Evolutionary conservation across 1,140 invertebrate genomes (phyloP).

Genomic region (Ooceraea biroi): DNA sequence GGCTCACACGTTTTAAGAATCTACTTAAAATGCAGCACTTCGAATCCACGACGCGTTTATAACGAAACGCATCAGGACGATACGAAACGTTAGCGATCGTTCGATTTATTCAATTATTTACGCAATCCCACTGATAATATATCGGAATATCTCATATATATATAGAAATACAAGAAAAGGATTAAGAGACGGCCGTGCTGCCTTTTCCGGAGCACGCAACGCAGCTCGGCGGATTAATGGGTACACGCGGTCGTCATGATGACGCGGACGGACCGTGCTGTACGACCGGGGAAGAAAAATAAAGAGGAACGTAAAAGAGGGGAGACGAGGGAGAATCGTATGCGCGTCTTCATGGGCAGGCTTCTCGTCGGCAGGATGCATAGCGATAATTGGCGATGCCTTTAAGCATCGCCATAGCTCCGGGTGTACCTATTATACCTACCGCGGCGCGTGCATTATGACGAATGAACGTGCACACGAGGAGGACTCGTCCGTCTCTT

Average conservation of each 20-base stretch:
- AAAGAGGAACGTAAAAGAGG: background rate
- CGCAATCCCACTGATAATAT: background rate
- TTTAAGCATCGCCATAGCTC: slow-evolving; percentile 58
- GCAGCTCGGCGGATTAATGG: slow-evolving; percentile 66
- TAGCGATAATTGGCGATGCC: slow-evolving; percentile 72
- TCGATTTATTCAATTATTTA: background rate
- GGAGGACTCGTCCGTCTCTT: slow-evolving; percentile 20
- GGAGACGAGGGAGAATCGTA: slow-evolving; percentile 3
- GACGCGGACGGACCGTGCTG: slow-evolving; percentile 36
- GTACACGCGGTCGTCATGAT: slow-evolving; percentile 62
- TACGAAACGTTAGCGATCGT: background rate
- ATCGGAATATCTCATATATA: background rate
- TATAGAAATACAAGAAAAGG: background rate
- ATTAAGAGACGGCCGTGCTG: slow-evolving; percentile 48
- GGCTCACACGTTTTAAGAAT: too few relatives aligned
- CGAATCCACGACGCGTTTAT: too few relatives aligned
- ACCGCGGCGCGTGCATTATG: slow-evolving; percentile 63
- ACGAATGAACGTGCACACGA: slow-evolving; percentile 68
- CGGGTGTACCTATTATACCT: slow-evolving; percentile 66
- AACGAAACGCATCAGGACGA: too few relatives aligned
- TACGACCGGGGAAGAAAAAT: slow-evolving; percentile 17
- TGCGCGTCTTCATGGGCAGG: slow-evolving; percentile 44
- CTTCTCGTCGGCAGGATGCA: slow-evolving; percentile 58
- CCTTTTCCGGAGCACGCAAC: slow-evolving; percentile 63
- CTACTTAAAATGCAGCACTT: too few relatives aligned